Conservation (phyloP, 2,888 invertebrate species). For the Rotaria sp. region DNA sequence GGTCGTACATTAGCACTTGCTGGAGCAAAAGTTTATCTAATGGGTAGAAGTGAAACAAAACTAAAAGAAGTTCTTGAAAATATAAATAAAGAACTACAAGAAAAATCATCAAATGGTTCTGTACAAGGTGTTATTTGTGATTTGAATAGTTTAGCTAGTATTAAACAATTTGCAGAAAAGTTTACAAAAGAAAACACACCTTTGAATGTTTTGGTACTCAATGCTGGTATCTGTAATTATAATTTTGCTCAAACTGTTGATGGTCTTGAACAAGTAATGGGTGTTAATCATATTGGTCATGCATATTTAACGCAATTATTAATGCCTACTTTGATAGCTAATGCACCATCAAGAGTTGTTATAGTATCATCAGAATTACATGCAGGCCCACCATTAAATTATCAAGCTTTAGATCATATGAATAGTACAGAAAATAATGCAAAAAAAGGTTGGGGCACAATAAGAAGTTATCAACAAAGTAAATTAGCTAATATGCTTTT, state of each 20-base stretch:
- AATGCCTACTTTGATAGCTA: neutral
- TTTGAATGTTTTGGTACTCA: conserved; percentile 43
- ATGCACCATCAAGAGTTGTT: conserved; percentile 21
- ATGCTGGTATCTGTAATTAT: conserved; percentile 32
- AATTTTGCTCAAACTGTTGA: conserved; percentile 40
- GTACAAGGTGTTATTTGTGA: conserved; percentile 1
- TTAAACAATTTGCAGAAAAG: neutral
- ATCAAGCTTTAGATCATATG: neutral
- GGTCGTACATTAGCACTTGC: neutral
- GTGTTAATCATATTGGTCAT: conserved; percentile 42
- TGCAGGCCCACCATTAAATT: neutral
- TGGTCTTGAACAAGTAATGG: conserved; percentile 42
- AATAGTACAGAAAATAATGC: neutral
- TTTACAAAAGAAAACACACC: neutral
- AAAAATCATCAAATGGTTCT: neutral
- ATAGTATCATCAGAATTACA: neutral
- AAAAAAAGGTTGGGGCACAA: neutral
- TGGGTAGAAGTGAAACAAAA: neutral
- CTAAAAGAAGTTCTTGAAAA: neutral
- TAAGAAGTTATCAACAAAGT: neutral
- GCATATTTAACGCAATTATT: neutral
- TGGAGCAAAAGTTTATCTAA: neutral
- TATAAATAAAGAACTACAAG: neutral
- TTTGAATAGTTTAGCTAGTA: conserved; percentile 15
- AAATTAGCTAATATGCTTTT: conserved; percentile 5